These are phyloP conservation scores for Noctilio leporinus DNA, from an alignment of 2,113 vertebrate genomes.

Conservation along the genomic window DNA sequence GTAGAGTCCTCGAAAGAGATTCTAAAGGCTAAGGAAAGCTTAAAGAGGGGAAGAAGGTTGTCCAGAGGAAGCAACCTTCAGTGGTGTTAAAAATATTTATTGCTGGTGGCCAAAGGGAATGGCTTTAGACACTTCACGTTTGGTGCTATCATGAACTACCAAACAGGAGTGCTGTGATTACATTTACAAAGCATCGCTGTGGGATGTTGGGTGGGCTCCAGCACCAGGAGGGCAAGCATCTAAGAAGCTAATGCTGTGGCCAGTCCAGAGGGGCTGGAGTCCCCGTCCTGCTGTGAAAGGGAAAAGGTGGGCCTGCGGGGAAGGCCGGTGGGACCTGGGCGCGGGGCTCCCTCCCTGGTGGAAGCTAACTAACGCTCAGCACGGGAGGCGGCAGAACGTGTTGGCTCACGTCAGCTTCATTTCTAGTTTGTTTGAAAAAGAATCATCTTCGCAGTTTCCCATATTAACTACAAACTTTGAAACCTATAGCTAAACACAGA, in stretches of 20 bases:
- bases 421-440: constrained; percentile 12
- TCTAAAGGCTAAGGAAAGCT: neutral
- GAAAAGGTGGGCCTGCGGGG: neutral
- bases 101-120: neutral
- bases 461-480: neutral
- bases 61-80: neutral
- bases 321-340: neutral
- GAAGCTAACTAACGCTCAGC: neutral
- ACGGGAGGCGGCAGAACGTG: neutral
- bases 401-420: neutral
- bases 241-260: neutral
- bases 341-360: neutral
- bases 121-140: neutral
- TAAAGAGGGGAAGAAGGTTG: neutral
- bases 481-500: neutral
- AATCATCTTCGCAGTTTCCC: neutral
- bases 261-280: neutral
- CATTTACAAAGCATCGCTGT: neutral
- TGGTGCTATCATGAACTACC: neutral
- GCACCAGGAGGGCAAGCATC: neutral
- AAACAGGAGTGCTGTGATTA: neutral
- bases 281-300: neutral
- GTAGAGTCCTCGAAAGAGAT: neutral
- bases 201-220: neutral
- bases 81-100: neutral